Evolutionary conservation across 2,888 invertebrate genomes (phyloP).

Genomic region (Morpho deidamia): DNA sequence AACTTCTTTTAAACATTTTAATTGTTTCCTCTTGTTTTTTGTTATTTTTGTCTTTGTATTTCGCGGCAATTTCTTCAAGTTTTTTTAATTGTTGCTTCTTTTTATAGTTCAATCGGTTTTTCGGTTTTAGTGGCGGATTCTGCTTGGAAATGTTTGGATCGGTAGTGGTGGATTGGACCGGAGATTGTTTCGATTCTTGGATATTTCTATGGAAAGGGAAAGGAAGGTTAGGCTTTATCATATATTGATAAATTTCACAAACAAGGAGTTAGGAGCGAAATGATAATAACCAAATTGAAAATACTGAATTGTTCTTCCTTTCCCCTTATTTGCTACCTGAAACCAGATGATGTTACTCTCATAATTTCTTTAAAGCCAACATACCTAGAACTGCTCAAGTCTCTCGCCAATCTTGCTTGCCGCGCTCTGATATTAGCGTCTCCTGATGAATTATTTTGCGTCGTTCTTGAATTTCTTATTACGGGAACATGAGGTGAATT

Average conservation of each 20-base stretch:
- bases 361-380: conserved; percentile 10
- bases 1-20: conserved; percentile 11
- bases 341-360: conserved; percentile 5
- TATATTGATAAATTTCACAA: conserved; percentile 40
- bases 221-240: conserved; percentile 53
- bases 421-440: conserved; percentile 66
- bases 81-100: conserved; percentile 61
- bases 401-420: conserved; percentile 66
- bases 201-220: conserved; percentile 63
- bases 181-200: conserved; percentile 43
- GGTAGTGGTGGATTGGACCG: conserved; percentile 47
- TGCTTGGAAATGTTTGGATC: conserved; percentile 46
- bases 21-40: conserved; percentile 29
- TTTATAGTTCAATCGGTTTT: conserved; percentile 42
- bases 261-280: conserved; percentile 71
- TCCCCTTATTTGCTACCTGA: conserved; percentile 68
- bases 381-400: conserved; percentile 65
- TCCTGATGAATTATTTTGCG: conserved; percentile 52
- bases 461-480: conserved; percentile 52
- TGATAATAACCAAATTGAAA: conserved; percentile 26
- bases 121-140: conserved; percentile 36
- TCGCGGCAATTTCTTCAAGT: conserved; percentile 56
- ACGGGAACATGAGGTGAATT: conserved; percentile 62
- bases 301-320: conserved; percentile 52
- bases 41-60: conserved; percentile 49